Base-by-base conservation (phyloP, 2,113 vertebrate genomes). In the Lepus europaeus region DNA sequence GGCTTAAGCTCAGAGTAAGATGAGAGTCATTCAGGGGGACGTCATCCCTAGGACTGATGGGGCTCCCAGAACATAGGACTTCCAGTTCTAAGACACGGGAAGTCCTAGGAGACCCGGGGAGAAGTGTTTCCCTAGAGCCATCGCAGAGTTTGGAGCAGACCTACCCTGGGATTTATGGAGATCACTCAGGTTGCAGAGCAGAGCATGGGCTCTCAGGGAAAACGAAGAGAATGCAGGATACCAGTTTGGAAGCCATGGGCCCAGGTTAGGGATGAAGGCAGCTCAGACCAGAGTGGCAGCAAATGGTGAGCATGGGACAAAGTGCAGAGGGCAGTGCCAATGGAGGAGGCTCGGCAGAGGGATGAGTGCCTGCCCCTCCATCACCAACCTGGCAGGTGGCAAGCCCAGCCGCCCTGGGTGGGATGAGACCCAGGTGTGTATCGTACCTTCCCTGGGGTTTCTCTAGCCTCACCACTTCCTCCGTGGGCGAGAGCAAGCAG, bases 291-390 rank as follows among this genome's bases (percentile, higher is more conserved):
- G 61, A 12, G 10, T 3, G 22, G 36, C 9, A 6, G 20, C 23
- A 6, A 0, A 9, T 4, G 39, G 45, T 45, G 27, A 45, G 45
- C 3, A 0, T 12, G 16, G 29, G 49, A 56, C 72, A 31, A 20
- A 36, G 8, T 3, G 4, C 6, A 61, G 31, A 59, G 64, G 17
- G 27, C 31, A 69, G 69, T 8, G 20, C n/a, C 53, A 13, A 19
- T 29, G 1, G 12, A 11, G 25, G 66, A 51, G 12, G 27, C 2
- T 19, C 17, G 16, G 33, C 0, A 7, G 76, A 64, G 45, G 59
- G 33, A 17, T 10, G 25, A 39, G 87, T 1, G 0, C 39, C 63
- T 10, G 8, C 27, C 22, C 53, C n/a, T 45, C 45, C 0, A 0
- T 5, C 9, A 29, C 31, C 39, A 63, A 3, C 64, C 29, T 78